Base-by-base conservation (phyloP, 2,797 vertebrate species). In the Sus cebifrons region DNA sequence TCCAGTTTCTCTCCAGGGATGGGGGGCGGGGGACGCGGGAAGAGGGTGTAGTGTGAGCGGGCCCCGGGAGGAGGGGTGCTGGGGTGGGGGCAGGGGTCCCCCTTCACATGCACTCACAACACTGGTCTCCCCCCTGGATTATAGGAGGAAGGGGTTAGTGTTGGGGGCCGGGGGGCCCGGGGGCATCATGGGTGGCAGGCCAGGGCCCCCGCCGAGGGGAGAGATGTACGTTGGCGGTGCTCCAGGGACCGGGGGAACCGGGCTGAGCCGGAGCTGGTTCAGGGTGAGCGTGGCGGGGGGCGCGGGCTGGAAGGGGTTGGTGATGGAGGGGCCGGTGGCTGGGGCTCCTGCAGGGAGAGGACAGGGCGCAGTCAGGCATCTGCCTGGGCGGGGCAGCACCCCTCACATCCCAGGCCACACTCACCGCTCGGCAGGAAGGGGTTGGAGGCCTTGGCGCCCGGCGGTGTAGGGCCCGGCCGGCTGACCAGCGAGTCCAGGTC, bases 401-500 rank as follows among this genome's bases (percentile, higher is more conserved):
- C 58, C 54, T 21, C 32, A 32, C 32, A 32, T 5, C 21, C 1
- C 16, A 5, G n/a, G 86, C 29, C 29, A 3, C 3, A 83, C 97
- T 98, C 90, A 98, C 98, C 98, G 0, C 98, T 91, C 2, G 98
- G 93, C 73, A 98, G 96, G 92, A 98, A 98, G 44, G 98, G 98
- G 78, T 98, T 98, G 49, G 98, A 98, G 77, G 98, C 97, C 96
- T 98, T 98, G 94, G 97, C 23, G 71, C 97, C 97, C 0, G 97
- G 54, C 0, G 74, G 60, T 0, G 79, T 68, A 1, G 97, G 96
- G 65, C 96, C 94, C 0, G 99, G 98, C 79, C 99, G 99, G 81
- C 97, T 97, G 97, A 99, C 98, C 95, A 99, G 98, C 0, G 99
- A 99, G 98, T 99, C 99, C 40, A 99, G 98, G 96, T 99, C 99